Base-by-base conservation (phyloP, 1,140 invertebrate genomes). In the Diabrotica virgifera region DNA sequence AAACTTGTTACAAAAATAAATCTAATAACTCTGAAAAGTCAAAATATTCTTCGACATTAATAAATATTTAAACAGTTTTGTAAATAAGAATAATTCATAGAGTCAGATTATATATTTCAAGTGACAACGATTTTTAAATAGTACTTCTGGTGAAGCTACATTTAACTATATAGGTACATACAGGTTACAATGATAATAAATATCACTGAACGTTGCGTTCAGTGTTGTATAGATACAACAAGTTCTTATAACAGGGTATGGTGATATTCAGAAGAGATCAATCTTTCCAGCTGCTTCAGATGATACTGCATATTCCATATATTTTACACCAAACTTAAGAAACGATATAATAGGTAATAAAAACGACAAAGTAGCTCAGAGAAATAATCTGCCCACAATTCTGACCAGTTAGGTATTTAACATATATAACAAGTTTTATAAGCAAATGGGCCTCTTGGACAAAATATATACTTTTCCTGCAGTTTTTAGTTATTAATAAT, bases 121-220 rank as follows among this genome's bases (percentile, higher is more conserved):
- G 46, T 53, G 54, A 62, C 60, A 62, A 62, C 60, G 12, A 54
- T 62, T 52, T 61, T 62, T 52, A 59, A 59, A 38, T 38, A 12
- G 36, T 38, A 24, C 52, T 53, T 46, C 52, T 37, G 36, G 35
- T 62, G 60, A 62, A 62, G 60, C 36, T 62, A 62, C 60, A 62
- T 62, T 62, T 51, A 62, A 53, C 60, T 62, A 62, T 24, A 24
- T 46, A 46, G 40, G 40, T 62, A 62, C 60, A 62, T 55, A 62
- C 36, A 62, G 60, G 51, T 62, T 62, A 62, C 52, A 62, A 55
- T 62, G 60, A 62, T 62, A 53, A 54, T 62, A 24, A 24, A 24
- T 24, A 53, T 14, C 52, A 38, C 54, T 52, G 37, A 62, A 62
- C 52, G 13, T 13, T 38, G 53, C 24, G 59, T 60, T 53, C 60